Evolutionary conservation across 2,797 vertebrate genomes (phyloP).

Genomic region (Acrossocheilus wenchowensis): DNA sequence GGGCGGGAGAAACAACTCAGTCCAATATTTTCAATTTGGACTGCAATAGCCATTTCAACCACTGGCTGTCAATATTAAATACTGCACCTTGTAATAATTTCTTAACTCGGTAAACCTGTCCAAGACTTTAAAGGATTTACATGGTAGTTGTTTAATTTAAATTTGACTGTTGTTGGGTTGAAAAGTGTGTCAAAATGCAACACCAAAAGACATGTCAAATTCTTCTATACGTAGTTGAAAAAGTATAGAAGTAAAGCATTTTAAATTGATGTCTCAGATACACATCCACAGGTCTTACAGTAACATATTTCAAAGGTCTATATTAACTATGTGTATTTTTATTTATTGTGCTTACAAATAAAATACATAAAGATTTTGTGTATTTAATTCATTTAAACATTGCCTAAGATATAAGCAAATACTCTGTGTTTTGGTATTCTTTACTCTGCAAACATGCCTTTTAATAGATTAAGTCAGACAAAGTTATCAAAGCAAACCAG

Average conservation of each 20-base stretch:
- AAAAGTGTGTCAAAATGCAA: not conserved
- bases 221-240: not conserved
- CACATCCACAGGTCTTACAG: slow-evolving; percentile 49
- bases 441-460: slow-evolving; percentile 92
- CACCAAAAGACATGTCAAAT: not conserved
- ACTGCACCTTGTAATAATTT: not conserved
- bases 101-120: not conserved
- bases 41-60: not conserved
- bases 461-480: slow-evolving; percentile 83
- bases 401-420: slow-evolving; percentile 98
- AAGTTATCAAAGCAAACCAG: slow-evolving; percentile 83
- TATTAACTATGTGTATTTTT: slow-evolving; percentile 93
- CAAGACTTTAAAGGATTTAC: not conserved
- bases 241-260: not conserved
- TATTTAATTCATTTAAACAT: slow-evolving; percentile 98
- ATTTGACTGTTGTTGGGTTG: not conserved
- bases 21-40: not conserved
- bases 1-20: not conserved
- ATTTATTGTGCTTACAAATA: slow-evolving; percentile 97
- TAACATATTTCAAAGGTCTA: slow-evolving; percentile 91
- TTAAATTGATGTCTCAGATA: slow-evolving; percentile 26
- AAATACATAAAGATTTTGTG: slow-evolving; percentile 93
- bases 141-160: not conserved
- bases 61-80: not conserved
- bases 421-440: slow-evolving; percentile 96